phyloP scores from a whole-genome alignment of 2,888 invertebrate genomes.

The Cosmia pyralina region DNA sequence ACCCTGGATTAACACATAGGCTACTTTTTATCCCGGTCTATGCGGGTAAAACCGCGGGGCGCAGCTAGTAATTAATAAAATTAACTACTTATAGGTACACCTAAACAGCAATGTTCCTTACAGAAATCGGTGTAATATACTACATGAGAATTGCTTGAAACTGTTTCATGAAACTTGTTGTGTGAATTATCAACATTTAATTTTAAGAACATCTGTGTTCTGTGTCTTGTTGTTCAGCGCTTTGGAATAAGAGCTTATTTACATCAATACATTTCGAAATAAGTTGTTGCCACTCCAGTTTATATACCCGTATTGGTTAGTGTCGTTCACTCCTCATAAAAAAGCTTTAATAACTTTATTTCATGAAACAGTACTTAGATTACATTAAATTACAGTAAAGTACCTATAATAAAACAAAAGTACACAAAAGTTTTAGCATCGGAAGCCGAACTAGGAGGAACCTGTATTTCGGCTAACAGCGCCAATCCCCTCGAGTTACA shows the following conservation, averaged over 20 bases:
- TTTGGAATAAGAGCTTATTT: slow-evolving; percentile 10
- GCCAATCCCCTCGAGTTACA: no score
- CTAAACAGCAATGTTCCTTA: background rate
- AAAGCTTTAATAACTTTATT: no score
- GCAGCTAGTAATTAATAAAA: background rate
- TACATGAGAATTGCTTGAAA: slow-evolving; percentile 22
- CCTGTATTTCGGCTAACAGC: no score
- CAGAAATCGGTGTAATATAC: slow-evolving; percentile 15
- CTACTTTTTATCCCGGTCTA: no score
- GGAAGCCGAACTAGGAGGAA: no score
- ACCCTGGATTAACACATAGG: no score
- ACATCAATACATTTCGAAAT: background rate
- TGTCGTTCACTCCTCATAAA: background rate
- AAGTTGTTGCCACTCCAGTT: background rate
- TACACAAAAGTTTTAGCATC: no score
- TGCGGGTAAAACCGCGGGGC: no score
- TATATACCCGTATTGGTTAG: background rate
- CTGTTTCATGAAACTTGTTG: slow-evolving; percentile 9
- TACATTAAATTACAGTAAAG: no score
- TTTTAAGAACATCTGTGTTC: slow-evolving; percentile 9
- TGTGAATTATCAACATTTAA: slow-evolving; percentile 13
- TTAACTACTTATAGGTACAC: background rate
- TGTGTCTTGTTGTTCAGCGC: background rate
- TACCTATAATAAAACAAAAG: no score
- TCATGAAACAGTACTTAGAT: no score